Conservation (phyloP, 1,140 invertebrate genomes). For the Cyclargus thomasi region DNA sequence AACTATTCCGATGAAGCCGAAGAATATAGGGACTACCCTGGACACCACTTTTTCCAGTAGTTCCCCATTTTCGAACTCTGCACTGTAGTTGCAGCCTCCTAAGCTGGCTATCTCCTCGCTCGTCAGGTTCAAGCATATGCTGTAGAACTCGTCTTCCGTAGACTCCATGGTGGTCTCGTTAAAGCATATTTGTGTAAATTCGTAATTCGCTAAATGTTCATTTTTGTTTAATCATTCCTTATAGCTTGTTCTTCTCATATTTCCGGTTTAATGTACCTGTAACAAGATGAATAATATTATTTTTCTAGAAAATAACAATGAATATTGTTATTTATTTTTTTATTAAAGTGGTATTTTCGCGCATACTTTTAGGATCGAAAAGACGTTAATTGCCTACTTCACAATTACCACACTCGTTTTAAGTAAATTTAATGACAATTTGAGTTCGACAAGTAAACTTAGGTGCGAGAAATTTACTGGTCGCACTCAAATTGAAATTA, state of each 20-base stretch:
- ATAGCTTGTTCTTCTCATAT: neutral
- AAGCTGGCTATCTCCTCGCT: constrained; percentile 49
- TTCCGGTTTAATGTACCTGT: neutral
- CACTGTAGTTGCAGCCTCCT: constrained; percentile 54
- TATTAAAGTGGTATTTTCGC: no score
- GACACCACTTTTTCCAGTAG: constrained; percentile 79
- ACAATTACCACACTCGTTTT: no score
- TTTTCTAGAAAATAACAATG: no score
- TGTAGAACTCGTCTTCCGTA: constrained; percentile 63
- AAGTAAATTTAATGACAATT: no score
- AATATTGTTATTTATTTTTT: no score
- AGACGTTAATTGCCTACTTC: no score
- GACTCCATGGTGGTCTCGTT: constrained; percentile 48
- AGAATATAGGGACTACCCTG: constrained; percentile 89
- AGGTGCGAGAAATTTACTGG: no score
- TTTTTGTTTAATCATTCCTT: neutral
- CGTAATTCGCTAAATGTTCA: neutral
- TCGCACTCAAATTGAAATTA: no score
- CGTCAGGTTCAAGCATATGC: constrained; percentile 62
- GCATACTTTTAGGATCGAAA: no score
- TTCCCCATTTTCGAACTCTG: constrained; percentile 65
- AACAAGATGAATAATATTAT: neutral
- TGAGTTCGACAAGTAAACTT: no score
- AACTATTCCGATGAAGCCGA: constrained; percentile 90
- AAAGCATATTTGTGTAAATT: constrained; percentile 4